phyloP scores from a whole-genome alignment of 2,113 vertebrate genomes.

The Peromyscus maniculatus region DNA sequence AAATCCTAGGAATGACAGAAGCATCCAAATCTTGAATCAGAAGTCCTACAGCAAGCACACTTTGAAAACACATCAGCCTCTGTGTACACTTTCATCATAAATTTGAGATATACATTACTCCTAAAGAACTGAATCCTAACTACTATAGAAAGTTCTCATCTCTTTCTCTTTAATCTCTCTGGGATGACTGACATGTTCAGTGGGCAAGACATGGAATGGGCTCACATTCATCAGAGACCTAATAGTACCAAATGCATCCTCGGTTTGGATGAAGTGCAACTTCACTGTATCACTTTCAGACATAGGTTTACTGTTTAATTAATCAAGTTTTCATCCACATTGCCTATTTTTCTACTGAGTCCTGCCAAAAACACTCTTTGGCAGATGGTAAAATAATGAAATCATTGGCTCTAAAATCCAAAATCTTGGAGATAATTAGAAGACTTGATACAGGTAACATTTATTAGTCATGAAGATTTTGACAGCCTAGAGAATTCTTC shows the following conservation, averaged over 20 bases:
- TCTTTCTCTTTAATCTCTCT: not conserved
- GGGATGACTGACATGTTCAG: not conserved
- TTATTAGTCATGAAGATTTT: slow-evolving; percentile 88
- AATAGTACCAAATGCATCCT: not conserved
- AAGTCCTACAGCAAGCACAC: not conserved
- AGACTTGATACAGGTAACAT: slow-evolving; percentile 88
- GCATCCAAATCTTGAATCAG: not conserved
- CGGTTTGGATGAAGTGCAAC: slow-evolving; percentile 33
- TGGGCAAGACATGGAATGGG: not conserved
- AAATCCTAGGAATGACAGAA: not conserved
- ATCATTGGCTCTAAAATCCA: slow-evolving; percentile 83
- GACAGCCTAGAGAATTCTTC: slow-evolving; percentile 86
- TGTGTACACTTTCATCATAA: slow-evolving; percentile 19
- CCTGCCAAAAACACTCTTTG: slow-evolving; percentile 83
- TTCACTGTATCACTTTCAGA: slow-evolving; percentile 42
- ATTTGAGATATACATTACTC: slow-evolving; percentile 27
- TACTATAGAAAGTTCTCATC: not conserved
- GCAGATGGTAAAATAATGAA: slow-evolving; percentile 90
- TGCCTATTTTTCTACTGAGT: slow-evolving; percentile 83
- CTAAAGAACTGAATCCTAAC: not conserved
- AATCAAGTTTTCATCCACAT: slow-evolving; percentile 82
- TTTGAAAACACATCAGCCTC: not conserved
- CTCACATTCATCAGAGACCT: not conserved
- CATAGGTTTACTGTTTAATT: slow-evolving; percentile 79
- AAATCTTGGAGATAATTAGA: slow-evolving; percentile 86